phyloP scores from a whole-genome alignment of 2,797 vertebrate species.

The Phyllotis vaccarum region DNA sequence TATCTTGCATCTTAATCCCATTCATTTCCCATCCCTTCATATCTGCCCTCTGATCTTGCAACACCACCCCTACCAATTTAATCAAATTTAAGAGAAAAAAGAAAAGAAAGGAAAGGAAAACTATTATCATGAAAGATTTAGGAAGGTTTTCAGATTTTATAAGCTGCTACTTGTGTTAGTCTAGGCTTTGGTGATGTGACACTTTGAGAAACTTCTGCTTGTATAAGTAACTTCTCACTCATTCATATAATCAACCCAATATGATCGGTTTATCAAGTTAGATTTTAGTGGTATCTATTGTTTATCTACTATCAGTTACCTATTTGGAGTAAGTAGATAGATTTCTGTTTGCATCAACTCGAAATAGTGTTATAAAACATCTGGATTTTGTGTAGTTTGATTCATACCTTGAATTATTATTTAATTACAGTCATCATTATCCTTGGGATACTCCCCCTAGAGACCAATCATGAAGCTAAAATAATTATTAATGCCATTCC shows the following conservation, averaged over 20 bases:
- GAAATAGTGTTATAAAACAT: neutral
- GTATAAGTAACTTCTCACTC: neutral
- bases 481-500: conserved; percentile 86
- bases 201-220: neutral
- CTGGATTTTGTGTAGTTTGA: conserved; percentile 27
- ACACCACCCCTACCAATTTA: neutral
- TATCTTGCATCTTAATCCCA: neutral
- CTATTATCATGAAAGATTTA: neutral
- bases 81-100: neutral
- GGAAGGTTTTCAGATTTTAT: neutral
- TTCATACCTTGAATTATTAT: conserved; percentile 62
- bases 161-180: neutral
- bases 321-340: neutral
- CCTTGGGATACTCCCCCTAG: conserved; percentile 61
- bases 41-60: neutral
- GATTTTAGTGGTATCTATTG: neutral
- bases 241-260: neutral
- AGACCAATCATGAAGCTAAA: conserved; percentile 83
- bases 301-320: no score
- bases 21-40: neutral
- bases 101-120: neutral
- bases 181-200: neutral
- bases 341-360: neutral
- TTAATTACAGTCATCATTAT: conserved; percentile 68
- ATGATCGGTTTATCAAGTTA: neutral